These are phyloP conservation scores for Drosophila insularis DNA, from an alignment of 1,140 invertebrate genomes.

Conservation along the genomic window DNA sequence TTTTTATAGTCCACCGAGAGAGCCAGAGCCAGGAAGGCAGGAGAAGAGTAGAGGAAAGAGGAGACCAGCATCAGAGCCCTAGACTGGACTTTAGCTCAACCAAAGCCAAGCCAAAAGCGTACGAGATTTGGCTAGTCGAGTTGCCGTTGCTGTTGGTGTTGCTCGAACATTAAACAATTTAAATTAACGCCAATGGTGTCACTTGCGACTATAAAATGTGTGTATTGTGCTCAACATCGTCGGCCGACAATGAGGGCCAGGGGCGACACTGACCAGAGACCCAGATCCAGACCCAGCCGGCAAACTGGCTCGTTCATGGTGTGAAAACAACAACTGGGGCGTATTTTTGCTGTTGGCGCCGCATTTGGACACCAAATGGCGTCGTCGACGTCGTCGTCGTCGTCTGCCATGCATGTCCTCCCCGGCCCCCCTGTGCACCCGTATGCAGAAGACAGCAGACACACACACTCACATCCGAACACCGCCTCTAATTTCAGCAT, in stretches of 20 bases:
- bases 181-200: conserved; percentile 82
- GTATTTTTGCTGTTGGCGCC: conserved; percentile 79
- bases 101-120: conserved; percentile 61
- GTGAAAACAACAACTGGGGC: conserved; percentile 80
- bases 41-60: neutral
- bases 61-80: conserved; percentile 22
- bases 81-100: conserved; percentile 26
- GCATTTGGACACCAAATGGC: conserved; percentile 75
- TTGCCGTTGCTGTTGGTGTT: conserved; percentile 43
- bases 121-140: conserved; percentile 51
- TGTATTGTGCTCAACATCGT: conserved; percentile 75
- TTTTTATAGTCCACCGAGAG: conserved; percentile 55
- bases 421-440: conserved; percentile 17
- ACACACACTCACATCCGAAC: conserved; percentile 36
- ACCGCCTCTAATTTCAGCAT: conserved; percentile 78
- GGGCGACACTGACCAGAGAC: conserved; percentile 40
- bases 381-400: conserved; percentile 72
- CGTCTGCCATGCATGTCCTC: conserved; percentile 48
- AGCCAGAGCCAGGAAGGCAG: neutral
- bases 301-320: conserved; percentile 64
- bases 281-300: conserved; percentile 5
- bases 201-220: conserved; percentile 81
- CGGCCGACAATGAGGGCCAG: conserved; percentile 55
- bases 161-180: conserved; percentile 78
- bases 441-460: conserved; percentile 13